phyloP scores from a whole-genome alignment of 2,888 invertebrate genomes.

The Eumerus sabulonum region DNA sequence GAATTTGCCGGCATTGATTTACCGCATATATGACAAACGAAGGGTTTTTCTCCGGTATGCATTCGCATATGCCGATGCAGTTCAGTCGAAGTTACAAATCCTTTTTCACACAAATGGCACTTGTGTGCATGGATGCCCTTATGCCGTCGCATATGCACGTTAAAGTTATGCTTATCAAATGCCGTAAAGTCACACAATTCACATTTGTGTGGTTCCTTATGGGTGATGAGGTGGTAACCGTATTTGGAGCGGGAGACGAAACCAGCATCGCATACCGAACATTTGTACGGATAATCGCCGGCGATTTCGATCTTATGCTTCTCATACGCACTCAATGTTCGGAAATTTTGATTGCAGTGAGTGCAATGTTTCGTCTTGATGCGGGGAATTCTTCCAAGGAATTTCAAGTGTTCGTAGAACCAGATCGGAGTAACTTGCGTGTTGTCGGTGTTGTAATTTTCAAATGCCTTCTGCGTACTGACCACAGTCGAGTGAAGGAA shows the following conservation, averaged over 20 bases:
- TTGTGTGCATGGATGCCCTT: slow-evolving; percentile 44
- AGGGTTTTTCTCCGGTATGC: slow-evolving; percentile 48
- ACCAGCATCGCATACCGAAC: slow-evolving; percentile 49
- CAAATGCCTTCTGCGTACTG: slow-evolving; percentile 22
- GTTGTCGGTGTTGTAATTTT: background rate
- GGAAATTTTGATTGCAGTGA: slow-evolving; percentile 48
- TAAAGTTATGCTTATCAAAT: slow-evolving; percentile 49
- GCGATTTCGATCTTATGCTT: slow-evolving; percentile 47
- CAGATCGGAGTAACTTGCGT: slow-evolving; percentile 9
- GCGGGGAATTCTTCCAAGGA: slow-evolving; percentile 21
- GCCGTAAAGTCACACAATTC: slow-evolving; percentile 52
- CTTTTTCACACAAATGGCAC: slow-evolving; percentile 46
- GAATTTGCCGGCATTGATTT: slow-evolving; percentile 24
- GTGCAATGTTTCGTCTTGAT: slow-evolving; percentile 28
- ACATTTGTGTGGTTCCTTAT: slow-evolving; percentile 55
- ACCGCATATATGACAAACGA: slow-evolving; percentile 53
- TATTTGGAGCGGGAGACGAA: slow-evolving; percentile 56
- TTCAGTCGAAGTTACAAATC: slow-evolving; percentile 55
- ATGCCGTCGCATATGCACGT: slow-evolving; percentile 61
- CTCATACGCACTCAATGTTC: slow-evolving; percentile 29
- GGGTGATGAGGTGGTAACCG: slow-evolving; percentile 54
- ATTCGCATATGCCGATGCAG: slow-evolving; percentile 43
- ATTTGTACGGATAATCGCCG: slow-evolving; percentile 57
- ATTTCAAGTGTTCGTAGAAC: slow-evolving; percentile 42
- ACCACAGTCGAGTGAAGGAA: slow-evolving; percentile 35